Percentiles rank a stretch among this genome's conserved stretches.
Evolutionary conservation across 1,140 invertebrate species (phyloP).

Genomic region (Drosophila sproati): DNA sequence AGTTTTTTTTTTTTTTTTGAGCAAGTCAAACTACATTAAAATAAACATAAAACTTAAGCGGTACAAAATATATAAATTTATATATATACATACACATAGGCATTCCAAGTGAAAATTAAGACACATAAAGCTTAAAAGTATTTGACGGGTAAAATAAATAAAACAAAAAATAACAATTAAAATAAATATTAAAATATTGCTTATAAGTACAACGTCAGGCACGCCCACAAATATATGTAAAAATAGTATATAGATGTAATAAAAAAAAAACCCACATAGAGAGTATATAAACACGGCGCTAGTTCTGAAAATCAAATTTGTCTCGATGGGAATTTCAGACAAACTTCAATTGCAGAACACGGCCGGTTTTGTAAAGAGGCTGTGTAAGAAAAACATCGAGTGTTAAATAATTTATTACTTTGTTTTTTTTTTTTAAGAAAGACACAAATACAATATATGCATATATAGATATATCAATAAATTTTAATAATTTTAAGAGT

Average conservation of each 20-base stretch:
- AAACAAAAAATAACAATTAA: constrained; percentile 7
- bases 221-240: constrained; percentile 37
- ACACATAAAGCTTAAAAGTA: constrained; percentile 48
- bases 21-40: constrained; percentile 71
- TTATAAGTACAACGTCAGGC: constrained; percentile 56
- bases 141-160: constrained; percentile 67
- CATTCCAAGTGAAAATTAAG: constrained; percentile 54
- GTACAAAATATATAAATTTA: constrained; percentile 44
- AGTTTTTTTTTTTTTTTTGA: constrained; percentile 48
- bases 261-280: constrained; percentile 39
- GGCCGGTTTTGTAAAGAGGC: constrained; percentile 11
- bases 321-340: background rate
- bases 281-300: constrained; percentile 35
- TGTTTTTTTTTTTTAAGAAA: constrained; percentile 48
- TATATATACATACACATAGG: constrained; percentile 46
- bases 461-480: constrained; percentile 35
- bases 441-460: constrained; percentile 68
- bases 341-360: constrained; percentile 10
- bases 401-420: constrained; percentile 70
- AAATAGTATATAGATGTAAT: constrained; percentile 12
- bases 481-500: constrained; percentile 26
- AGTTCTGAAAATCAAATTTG: background rate
- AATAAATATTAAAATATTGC: constrained; percentile 40
- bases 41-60: constrained; percentile 53
- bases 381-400: constrained; percentile 77